Conservation (phyloP, 2,113 vertebrate genomes). For the Meles meles region DNA sequence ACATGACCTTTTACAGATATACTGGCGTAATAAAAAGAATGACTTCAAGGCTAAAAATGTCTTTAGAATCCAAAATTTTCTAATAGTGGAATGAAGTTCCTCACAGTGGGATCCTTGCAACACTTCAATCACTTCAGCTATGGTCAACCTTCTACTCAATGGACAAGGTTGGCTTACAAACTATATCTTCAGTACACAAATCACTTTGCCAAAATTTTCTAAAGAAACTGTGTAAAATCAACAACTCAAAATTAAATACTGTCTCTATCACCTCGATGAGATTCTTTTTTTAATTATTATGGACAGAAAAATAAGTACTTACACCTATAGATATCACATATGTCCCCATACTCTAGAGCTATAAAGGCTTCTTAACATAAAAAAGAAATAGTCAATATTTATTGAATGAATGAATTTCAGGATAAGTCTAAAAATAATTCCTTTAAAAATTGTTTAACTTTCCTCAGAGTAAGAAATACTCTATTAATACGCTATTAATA, state of each 20-base stretch:
- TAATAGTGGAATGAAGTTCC: not conserved
- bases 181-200: not conserved
- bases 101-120: not conserved
- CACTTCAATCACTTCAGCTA: not conserved
- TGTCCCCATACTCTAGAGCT: not conserved
- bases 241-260: not conserved
- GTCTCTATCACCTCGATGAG: not conserved
- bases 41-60: not conserved
- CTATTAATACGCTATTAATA: not conserved
- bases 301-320: not conserved
- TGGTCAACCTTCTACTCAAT: not conserved
- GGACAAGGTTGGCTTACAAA: not conserved
- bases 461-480: conserved; percentile 19
- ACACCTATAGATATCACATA: not conserved
- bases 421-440: not conserved
- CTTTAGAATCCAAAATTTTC: not conserved
- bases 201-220: not conserved
- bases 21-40: not conserved
- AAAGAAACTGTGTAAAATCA: not conserved
- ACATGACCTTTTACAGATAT: not conserved
- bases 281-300: not conserved
- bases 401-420: not conserved
- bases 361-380: not conserved
- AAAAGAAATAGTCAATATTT: not conserved
- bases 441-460: conserved; percentile 13